Conservation (phyloP, 2,888 invertebrate species). For the Drosophila anomalata region DNA sequence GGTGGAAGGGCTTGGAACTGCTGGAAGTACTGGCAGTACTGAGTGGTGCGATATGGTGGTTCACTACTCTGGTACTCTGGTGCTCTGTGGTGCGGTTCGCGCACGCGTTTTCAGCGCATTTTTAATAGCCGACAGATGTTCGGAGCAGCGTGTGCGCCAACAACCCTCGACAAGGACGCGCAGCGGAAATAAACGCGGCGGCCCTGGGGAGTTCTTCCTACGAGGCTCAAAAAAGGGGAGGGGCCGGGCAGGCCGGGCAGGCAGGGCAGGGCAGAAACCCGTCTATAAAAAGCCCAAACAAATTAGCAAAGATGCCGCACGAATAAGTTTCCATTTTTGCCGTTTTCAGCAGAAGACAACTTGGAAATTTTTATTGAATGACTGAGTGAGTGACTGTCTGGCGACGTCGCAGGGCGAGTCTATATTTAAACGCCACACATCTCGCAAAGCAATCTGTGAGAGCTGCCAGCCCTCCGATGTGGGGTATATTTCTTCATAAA, state of each 20-base stretch:
- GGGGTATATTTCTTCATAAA: not conserved
- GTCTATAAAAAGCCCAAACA: constrained; percentile 75
- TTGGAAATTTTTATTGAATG: constrained; percentile 51
- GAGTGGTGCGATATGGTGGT: constrained; percentile 27
- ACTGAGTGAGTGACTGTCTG: constrained; percentile 41
- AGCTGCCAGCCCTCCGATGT: not conserved
- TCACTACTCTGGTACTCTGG: not conserved
- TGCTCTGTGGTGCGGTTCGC: constrained; percentile 43
- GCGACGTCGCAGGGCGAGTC: constrained; percentile 22
- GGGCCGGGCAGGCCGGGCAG: constrained; percentile 7
- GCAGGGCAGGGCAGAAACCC: constrained; percentile 6
- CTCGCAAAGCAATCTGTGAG: not conserved
- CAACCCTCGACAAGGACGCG: constrained; percentile 73
- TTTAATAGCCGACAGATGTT: constrained; percentile 83
- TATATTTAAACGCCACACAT: constrained; percentile 49
- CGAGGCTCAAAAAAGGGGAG: not conserved
- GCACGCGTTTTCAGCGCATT: constrained; percentile 73
- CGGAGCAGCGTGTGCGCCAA: constrained; percentile 59
- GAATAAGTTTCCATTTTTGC: constrained; percentile 25
- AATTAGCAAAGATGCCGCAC: constrained; percentile 65
- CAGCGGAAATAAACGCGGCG: constrained; percentile 58
- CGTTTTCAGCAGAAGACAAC: constrained; percentile 42
- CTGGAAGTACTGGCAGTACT: constrained; percentile 28
- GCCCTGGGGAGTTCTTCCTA: constrained; percentile 30
- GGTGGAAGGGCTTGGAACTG: constrained; percentile 39